Conservation (phyloP, 2,797 vertebrate species). For the Stomatorhinus walkeri region DNA sequence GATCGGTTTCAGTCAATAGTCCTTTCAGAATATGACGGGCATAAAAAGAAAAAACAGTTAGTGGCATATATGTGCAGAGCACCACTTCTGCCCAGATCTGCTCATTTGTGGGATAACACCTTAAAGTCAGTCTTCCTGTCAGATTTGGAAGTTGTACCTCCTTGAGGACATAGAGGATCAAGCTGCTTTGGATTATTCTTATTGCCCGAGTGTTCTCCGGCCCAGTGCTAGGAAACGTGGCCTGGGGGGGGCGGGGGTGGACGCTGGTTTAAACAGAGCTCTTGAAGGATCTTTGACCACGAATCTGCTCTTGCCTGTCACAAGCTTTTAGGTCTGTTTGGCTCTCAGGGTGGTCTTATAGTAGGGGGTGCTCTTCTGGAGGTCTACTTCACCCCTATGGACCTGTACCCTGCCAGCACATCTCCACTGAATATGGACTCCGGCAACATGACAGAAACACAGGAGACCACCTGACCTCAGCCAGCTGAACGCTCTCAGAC, state of each 20-base stretch:
- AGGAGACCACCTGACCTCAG: neutral
- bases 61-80: neutral
- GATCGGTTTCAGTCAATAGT: neutral
- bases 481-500: neutral
- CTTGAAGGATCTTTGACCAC: constrained; percentile 15
- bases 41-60: neutral
- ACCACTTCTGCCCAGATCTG: neutral
- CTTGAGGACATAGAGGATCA: neutral
- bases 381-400: neutral
- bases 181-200: constrained; percentile 33
- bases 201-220: constrained; percentile 9
- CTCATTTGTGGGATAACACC: neutral
- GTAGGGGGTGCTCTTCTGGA: neutral
- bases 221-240: neutral
- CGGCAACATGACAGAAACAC: neutral
- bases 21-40: neutral
- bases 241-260: neutral
- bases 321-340: neutral
- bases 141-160: neutral
- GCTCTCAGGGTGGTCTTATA: neutral
- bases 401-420: neutral
- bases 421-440: neutral
- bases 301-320: neutral
- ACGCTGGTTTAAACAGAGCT: constrained; percentile 29
- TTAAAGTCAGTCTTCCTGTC: neutral